These are phyloP conservation scores for Oceanodroma tethys DNA, from an alignment of 2,113 vertebrate genomes.

Conservation along the genomic window DNA sequence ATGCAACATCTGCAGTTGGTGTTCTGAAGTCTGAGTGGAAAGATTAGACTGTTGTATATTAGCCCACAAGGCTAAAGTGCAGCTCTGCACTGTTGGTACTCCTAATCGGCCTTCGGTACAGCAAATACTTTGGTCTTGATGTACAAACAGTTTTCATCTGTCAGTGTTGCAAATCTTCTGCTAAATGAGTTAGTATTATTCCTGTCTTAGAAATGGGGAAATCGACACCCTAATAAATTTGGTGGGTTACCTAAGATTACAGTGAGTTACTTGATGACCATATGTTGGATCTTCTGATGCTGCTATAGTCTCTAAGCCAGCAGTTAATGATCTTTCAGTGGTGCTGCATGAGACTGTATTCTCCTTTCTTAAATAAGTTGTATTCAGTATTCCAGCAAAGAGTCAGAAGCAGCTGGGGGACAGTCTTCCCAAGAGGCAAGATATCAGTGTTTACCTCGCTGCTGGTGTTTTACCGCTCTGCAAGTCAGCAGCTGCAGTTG, in stretches of 20 bases:
- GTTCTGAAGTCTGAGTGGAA: conserved; percentile 45
- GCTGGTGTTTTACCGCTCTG: not conserved
- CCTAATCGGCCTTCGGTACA: not conserved
- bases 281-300: not conserved
- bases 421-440: not conserved
- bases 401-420: not conserved
- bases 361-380: not conserved
- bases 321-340: not conserved
- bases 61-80: conserved; percentile 45
- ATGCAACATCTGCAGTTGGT: conserved; percentile 50
- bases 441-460: not conserved
- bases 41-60: conserved; percentile 48
- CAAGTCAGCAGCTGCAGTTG: not conserved
- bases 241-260: not conserved
- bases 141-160: conserved; percentile 14
- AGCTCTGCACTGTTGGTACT: not conserved
- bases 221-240: not conserved
- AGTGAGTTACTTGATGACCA: not conserved
- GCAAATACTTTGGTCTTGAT: conserved; percentile 4
- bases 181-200: not conserved
- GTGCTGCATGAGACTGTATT: not conserved
- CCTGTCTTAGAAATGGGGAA: not conserved
- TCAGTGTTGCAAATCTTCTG: not conserved
- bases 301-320: not conserved
- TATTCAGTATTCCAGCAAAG: not conserved